These are phyloP conservation scores for Tiliqua scincoides DNA, from an alignment of 2,113 vertebrate species.

Conservation along the genomic window DNA sequence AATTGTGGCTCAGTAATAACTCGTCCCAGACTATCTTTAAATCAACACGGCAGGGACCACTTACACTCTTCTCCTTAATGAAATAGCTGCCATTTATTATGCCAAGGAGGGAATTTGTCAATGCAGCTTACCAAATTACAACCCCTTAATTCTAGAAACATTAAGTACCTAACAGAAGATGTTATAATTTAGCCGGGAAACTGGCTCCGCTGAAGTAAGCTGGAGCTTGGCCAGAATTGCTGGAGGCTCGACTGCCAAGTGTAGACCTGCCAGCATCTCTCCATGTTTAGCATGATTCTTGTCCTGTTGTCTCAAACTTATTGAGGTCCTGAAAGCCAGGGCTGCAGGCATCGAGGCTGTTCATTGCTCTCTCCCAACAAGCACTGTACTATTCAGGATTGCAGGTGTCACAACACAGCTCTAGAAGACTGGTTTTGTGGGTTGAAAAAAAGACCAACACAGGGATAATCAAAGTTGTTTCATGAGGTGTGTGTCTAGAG, in stretches of 20 bases:
- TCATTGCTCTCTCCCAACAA: background rate
- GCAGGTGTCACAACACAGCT: no score
- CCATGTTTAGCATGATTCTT: background rate
- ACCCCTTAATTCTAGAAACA: constrained; percentile 9
- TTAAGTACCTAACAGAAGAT: constrained; percentile 20
- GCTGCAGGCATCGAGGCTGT: background rate
- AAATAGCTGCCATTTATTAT: background rate
- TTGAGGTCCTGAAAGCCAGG: background rate
- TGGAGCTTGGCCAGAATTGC: constrained; percentile 10
- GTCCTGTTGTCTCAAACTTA: no score
- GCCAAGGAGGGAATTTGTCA: constrained; percentile 28
- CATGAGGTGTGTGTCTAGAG: no score
- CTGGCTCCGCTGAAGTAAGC: background rate
- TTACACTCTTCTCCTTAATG: background rate
- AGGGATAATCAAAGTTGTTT: no score
- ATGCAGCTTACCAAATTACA: background rate
- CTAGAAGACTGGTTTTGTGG: no score
- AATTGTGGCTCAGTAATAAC: background rate
- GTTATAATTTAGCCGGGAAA: background rate
- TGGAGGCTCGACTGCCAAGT: constrained; percentile 33
- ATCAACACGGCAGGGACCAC: background rate
- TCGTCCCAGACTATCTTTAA: background rate
- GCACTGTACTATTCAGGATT: background rate
- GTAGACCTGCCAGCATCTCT: constrained; percentile 17
- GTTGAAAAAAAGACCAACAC: no score